phyloP scores from a whole-genome alignment of 2,113 vertebrate species.

The Macrotis lagotis region DNA sequence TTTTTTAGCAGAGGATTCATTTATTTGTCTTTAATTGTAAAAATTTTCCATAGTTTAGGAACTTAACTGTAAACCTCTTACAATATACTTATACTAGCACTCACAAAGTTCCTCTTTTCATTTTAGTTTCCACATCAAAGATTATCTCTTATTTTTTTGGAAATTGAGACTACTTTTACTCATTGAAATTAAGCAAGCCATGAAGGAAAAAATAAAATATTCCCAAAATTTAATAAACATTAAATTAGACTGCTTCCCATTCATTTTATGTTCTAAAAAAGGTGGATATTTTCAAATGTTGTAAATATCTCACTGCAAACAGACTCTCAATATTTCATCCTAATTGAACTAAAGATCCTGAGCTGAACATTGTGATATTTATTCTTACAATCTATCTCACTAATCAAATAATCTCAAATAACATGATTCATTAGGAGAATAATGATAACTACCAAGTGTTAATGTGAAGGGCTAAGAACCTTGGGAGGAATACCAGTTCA shows the following conservation, averaged over 20 bases:
- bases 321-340: constrained; percentile 27
- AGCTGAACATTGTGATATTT: constrained; percentile 41
- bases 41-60: neutral
- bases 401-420: constrained; percentile 55
- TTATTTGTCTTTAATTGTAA: neutral
- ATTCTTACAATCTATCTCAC: constrained; percentile 55
- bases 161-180: constrained; percentile 6
- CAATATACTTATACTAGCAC: neutral
- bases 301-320: constrained; percentile 27
- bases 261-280: constrained; percentile 35
- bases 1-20: neutral
- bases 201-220: constrained; percentile 46
- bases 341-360: constrained; percentile 16
- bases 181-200: constrained; percentile 49
- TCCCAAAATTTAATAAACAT: constrained; percentile 52
- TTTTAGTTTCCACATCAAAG: constrained; percentile 26
- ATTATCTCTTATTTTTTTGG: constrained; percentile 19
- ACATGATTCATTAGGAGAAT: constrained; percentile 42
- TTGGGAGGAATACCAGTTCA: constrained; percentile 20
- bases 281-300: neutral
- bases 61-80: neutral
- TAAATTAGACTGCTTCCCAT: constrained; percentile 30
- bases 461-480: constrained; percentile 18
- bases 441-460: constrained; percentile 46
- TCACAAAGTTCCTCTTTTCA: neutral